Conservation (phyloP, 1,140 invertebrate genomes). For the Cydia amplana region DNA sequence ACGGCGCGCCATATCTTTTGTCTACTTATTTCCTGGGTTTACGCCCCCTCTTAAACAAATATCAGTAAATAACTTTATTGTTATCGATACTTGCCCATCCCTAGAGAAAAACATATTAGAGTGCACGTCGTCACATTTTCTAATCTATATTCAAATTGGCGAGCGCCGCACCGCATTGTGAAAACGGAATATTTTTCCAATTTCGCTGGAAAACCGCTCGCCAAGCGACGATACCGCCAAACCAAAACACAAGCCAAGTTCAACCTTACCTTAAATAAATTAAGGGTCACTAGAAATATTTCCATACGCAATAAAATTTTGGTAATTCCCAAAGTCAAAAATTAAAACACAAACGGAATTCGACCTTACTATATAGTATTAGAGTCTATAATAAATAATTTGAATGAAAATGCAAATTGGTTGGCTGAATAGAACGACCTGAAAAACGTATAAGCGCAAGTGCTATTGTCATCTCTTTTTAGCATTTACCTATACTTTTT, state of each 20-base stretch:
- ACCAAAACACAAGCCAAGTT: neutral
- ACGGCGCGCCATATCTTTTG: too few relatives aligned
- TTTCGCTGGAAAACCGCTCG: conserved; percentile 61
- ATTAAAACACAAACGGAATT: neutral
- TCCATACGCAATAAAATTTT: neutral
- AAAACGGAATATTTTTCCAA: conserved; percentile 73
- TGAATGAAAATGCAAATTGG: conserved; percentile 3
- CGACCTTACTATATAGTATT: neutral
- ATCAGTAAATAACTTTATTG: conserved; percentile 5
- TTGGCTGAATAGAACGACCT: conserved; percentile 10
- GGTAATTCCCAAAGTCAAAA: neutral
- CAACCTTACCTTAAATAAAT: neutral
- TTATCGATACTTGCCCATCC: conserved; percentile 36
- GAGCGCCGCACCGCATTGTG: conserved; percentile 60
- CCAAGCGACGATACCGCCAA: neutral
- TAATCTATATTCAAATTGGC: conserved; percentile 76
- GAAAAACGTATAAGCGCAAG: conserved; percentile 16
- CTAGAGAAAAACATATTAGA: conserved; percentile 66
- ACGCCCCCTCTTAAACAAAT: too few relatives aligned
- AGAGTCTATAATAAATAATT: neutral
- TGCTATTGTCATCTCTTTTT: conserved; percentile 29
- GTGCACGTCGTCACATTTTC: conserved; percentile 68
- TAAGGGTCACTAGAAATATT: neutral
- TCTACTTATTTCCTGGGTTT: too few relatives aligned
- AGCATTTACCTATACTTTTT: conserved; percentile 22